Conservation (phyloP, 2,113 vertebrate genomes). For the Dipodomys ordii region DNA sequence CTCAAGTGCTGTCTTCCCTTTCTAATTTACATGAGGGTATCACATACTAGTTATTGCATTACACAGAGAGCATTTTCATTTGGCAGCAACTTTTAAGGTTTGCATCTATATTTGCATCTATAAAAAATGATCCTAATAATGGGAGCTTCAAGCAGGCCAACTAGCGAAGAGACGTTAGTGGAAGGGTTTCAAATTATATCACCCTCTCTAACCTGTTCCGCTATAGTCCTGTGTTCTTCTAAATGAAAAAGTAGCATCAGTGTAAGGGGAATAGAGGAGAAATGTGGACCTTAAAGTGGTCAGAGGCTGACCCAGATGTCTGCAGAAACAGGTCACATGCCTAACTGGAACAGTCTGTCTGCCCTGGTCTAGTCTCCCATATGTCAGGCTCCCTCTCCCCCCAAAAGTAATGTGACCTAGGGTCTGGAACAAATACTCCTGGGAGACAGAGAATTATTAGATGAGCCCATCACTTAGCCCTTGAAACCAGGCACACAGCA, state of each 20-base stretch:
- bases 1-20: background rate
- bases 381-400: background rate
- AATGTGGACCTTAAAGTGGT: background rate
- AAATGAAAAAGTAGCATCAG: background rate
- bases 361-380: conserved; percentile 3
- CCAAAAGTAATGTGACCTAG: conserved; percentile 49
- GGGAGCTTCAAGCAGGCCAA: conserved; percentile 41
- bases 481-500: conserved; percentile 57
- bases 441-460: conserved; percentile 53
- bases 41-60: conserved; percentile 2
- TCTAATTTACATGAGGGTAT: background rate
- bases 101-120: conserved; percentile 1
- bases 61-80: conserved; percentile 31
- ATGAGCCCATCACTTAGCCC: conserved; percentile 39
- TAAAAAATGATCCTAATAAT: conserved; percentile 65
- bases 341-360: conserved; percentile 28
- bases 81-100: conserved; percentile 20
- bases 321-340: conserved; percentile 8
- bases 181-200: background rate
- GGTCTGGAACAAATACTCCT: conserved; percentile 45
- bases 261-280: background rate
- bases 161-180: conserved; percentile 40
- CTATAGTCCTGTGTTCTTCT: background rate
- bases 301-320: background rate
- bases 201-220: background rate